These are phyloP conservation scores for Cyanoderma ruficeps DNA, from an alignment of 2,113 vertebrate species.

Conservation along the genomic window DNA sequence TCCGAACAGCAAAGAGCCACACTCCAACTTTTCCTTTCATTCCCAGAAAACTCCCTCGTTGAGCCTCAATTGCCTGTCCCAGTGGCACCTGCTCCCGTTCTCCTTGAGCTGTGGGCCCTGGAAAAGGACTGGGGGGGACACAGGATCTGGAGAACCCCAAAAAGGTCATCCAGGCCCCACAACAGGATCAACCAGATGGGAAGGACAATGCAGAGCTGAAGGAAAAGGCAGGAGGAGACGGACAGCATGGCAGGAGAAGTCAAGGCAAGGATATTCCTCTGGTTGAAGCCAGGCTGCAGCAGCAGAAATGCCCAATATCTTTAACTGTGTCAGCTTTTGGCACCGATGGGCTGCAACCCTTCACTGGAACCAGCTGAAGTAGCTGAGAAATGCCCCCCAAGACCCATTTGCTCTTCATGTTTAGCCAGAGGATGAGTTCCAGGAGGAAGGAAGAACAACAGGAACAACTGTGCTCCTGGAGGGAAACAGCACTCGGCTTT, in stretches of 20 bases:
- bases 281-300: not conserved
- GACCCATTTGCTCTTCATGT: not conserved
- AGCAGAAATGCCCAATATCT: not conserved
- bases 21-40: not conserved
- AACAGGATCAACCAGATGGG: not conserved
- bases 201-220: not conserved
- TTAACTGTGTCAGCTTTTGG: not conserved
- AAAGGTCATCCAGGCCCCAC: not conserved
- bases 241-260: not conserved
- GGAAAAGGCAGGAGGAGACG: not conserved
- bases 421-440: not conserved
- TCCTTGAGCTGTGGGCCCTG: not conserved
- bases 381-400: not conserved
- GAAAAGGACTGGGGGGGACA: not conserved
- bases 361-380: not conserved
- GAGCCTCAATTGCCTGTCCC: not conserved
- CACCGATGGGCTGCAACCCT: not conserved
- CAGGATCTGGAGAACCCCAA: not conserved
- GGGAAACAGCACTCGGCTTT: not conserved
- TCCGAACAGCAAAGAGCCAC: not conserved
- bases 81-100: slow-evolving; percentile 10
- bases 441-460: not conserved
- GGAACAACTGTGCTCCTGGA: not conserved
- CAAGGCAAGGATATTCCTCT: not conserved
- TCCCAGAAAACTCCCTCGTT: not conserved